Percentiles rank a stretch among this genome's conserved stretches.
These are phyloP conservation scores for Coptotermes formosanus DNA, from an alignment of 1,140 invertebrate genomes.

Conservation along the genomic window DNA sequence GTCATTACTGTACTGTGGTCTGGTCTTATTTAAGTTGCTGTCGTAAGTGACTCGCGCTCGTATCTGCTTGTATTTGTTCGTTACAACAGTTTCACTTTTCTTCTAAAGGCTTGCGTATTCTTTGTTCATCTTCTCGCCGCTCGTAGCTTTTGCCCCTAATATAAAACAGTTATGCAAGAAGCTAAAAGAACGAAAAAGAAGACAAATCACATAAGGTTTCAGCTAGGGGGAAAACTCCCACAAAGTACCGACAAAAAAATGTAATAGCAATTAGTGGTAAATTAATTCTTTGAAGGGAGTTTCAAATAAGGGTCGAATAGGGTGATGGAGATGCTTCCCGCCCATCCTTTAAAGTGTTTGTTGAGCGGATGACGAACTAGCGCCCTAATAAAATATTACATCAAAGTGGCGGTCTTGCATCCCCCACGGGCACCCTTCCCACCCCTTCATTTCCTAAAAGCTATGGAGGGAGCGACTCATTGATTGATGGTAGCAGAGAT, in stretches of 20 bases:
- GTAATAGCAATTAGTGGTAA: constrained; percentile 13
- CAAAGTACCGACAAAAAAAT: constrained; percentile 1
- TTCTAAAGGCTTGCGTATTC: background rate
- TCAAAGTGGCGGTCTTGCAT: constrained; percentile 12
- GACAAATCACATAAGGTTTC: background rate
- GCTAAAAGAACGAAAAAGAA: background rate
- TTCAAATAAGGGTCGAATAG: background rate
- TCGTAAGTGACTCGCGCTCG: no score
- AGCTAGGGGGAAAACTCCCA: background rate
- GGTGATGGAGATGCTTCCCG: background rate
- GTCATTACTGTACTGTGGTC: no score
- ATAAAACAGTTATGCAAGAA: background rate
- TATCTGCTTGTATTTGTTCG: no score
- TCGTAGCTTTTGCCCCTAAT: background rate
- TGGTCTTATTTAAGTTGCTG: no score
- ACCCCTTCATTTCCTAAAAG: constrained; percentile 27
- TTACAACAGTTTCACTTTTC: no score
- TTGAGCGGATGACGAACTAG: background rate
- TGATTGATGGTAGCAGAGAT: constrained; percentile 19
- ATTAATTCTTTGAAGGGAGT: constrained; percentile 19
- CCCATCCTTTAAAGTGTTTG: constrained; percentile 18
- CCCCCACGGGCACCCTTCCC: background rate
- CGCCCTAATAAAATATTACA: constrained; percentile 12
- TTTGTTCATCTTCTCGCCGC: background rate
- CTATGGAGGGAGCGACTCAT: constrained; percentile 21